Evolutionary conservation across 2,888 invertebrate genomes (phyloP), one percentile per base, ranked within the genome.

Genomic region (Tachystola acroxantha): DNA sequence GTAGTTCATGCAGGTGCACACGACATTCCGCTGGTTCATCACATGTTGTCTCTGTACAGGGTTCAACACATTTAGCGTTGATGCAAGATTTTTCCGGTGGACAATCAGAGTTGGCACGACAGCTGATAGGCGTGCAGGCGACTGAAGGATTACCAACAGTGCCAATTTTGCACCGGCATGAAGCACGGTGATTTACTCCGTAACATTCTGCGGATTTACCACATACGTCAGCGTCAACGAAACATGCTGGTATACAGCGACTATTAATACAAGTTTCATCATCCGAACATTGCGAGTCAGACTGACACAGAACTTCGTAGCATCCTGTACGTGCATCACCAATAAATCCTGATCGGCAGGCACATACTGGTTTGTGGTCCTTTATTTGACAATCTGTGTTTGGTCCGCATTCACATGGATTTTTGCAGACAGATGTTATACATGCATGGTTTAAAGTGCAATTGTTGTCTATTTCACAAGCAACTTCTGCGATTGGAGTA

Each of bases 291-390:
- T 96, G 94, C 22, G 89, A 88, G 55, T 95, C 91, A 14, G 90
- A 89, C 61, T 90, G 88, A 61, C 96, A 96, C 42, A 92, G 91
- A 34, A 92, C 89, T 73, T 91, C 91, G 27, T 90, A 88, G 66
- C 96, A 97, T 54, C 93, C 93, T 7, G 93, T 90, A 57, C 94
- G 92, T 16, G 96, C 94, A 67, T 95, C 95, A 36, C 96, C 97
- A 45, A 94, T 92, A 53, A 90, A 96, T 30, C 95, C 96, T 57
- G 91, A 90, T 42, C 90, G 89, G 68, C 97, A 97, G 0, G 94
- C 93, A 60, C 97, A 97, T 0, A 95, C 92, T 0, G 96, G 95
- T 67, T 94, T 94, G 61, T 97, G 96, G 59, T 94, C 91, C 70
- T 91, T 91, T 44, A 96, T 93, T 58, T 92, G 90, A 64, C 97